Conservation (phyloP, 1,140 invertebrate genomes). For the Pseudomyrmex concolor region DNA sequence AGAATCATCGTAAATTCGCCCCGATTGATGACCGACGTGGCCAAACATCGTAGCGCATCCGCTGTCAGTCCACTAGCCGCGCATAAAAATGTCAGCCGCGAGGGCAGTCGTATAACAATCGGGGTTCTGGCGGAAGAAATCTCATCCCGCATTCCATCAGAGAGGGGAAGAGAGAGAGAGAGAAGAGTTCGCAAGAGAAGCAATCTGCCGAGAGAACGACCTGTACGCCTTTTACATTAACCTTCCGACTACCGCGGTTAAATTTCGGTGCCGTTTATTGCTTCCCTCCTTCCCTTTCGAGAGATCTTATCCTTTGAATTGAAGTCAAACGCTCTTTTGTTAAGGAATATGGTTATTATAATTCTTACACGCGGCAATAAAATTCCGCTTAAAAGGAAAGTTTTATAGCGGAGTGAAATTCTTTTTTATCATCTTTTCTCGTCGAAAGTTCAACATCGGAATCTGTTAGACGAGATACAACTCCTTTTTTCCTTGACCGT, state of each 20-base stretch:
- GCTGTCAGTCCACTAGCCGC: slow-evolving; percentile 67
- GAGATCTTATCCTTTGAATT: slow-evolving; percentile 51
- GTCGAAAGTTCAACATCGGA: too few species aligned
- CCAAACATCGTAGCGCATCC: slow-evolving; percentile 60
- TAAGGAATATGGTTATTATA: too few species aligned
- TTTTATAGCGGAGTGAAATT: too few species aligned
- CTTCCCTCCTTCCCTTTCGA: neutral
- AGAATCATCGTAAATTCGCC: slow-evolving; percentile 79
- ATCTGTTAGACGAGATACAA: too few species aligned
- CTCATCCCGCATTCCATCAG: slow-evolving; percentile 34
- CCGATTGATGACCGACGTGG: slow-evolving; percentile 71
- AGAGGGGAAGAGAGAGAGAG: neutral
- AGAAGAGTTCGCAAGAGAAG: slow-evolving; percentile 18
- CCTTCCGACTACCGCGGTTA: slow-evolving; percentile 48
- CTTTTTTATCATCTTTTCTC: too few species aligned
- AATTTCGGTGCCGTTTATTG: slow-evolving; percentile 51
- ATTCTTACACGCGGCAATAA: too few species aligned
- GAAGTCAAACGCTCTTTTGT: slow-evolving; percentile 42
- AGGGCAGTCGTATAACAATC: slow-evolving; percentile 63
- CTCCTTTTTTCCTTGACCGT: too few species aligned
- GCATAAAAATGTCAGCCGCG: slow-evolving; percentile 76
- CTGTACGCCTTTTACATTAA: slow-evolving; percentile 47
- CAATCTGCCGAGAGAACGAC: slow-evolving; percentile 42
- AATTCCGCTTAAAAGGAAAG: too few species aligned
- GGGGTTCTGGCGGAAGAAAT: slow-evolving; percentile 24